Evolutionary conservation across 1,140 invertebrate species (phyloP).

Genomic region (Lethrus apterus): DNA sequence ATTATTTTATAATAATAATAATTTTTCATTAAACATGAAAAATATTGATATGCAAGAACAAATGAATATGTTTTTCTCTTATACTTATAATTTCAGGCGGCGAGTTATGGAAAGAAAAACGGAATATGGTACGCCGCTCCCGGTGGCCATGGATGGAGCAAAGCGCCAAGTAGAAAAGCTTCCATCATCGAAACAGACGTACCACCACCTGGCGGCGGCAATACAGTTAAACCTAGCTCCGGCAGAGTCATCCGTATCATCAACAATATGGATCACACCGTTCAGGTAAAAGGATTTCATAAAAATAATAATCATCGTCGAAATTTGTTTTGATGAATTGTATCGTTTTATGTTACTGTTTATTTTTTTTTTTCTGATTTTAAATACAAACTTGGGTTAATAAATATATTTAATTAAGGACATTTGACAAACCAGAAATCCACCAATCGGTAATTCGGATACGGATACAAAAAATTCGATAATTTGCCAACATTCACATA

Average conservation of each 20-base stretch:
- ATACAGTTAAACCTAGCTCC: conserved; percentile 64
- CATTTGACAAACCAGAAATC: too few species aligned
- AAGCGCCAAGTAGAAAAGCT: conserved; percentile 61
- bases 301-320: not conserved
- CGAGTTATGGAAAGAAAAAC: conserved; percentile 81
- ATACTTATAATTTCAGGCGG: conserved; percentile 51
- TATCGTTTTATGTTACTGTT: too few species aligned
- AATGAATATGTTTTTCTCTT: not conserved
- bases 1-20: too few species aligned
- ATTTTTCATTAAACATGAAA: too few species aligned
- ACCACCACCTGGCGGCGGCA: conserved; percentile 51
- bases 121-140: conserved; percentile 74
- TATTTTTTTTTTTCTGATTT: too few species aligned
- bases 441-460: too few species aligned
- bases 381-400: too few species aligned
- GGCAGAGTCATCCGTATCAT: conserved; percentile 84
- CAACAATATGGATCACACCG: conserved; percentile 83
- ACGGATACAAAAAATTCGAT: too few species aligned
- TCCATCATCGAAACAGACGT: conserved; percentile 63
- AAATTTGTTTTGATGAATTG: too few species aligned
- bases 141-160: conserved; percentile 47
- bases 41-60: not conserved
- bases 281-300: conserved; percentile 57
- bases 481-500: too few species aligned
- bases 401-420: too few species aligned